Base-by-base conservation (phyloP, 2,113 vertebrate species). In the Gracilinanus agilis region DNA sequence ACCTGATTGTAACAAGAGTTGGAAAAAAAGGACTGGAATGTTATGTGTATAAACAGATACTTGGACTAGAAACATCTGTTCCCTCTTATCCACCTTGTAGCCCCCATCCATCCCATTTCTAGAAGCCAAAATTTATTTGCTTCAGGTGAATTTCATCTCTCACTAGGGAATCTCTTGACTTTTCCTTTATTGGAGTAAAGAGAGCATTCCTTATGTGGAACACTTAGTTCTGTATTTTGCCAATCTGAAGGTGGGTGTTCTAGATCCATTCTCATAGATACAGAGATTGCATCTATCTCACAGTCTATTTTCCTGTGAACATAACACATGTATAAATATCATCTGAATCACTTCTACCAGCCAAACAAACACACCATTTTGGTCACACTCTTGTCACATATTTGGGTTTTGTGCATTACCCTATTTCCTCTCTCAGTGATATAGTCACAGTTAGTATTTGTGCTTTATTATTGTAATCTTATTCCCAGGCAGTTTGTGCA, bases 391-490 rank as follows among this genome's bases (percentile, higher is more conserved):
- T 27, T 34, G 92, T 96, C 96, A 96, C 55, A 61, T 92, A 54
- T 24, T 40, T 55, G 89, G 94, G 93, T 95, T 94, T 94, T 96
- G 95, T 95, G 91, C 94, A 92, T 95, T 23, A n/a, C n/a, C 9
- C 24, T 44, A 53, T 90, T 44, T 10, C 56, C 53, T 91, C 61
- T 83, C 58, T 54, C 25, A 55, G 5, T 29, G 4, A 40, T 91
- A 94, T 54, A n/a, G 58, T 53, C 93, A 21, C 40, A 25, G 55
- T 40, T 40, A 25, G 54, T 27, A 53, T 29, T 53, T 53, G 9
- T 23, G 44, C 19, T 40, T 96, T 92, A 94, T 90, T 90, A 44
- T 44, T 5, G 44, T 24, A 91, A 83, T 49, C 16, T 24, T 88
- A 44, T 90, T 44, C 44, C 55, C 24, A 54, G 92, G 91, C 13